Base-by-base conservation (phyloP, 2,113 vertebrate genomes). In the Onychostoma macrolepis region DNA sequence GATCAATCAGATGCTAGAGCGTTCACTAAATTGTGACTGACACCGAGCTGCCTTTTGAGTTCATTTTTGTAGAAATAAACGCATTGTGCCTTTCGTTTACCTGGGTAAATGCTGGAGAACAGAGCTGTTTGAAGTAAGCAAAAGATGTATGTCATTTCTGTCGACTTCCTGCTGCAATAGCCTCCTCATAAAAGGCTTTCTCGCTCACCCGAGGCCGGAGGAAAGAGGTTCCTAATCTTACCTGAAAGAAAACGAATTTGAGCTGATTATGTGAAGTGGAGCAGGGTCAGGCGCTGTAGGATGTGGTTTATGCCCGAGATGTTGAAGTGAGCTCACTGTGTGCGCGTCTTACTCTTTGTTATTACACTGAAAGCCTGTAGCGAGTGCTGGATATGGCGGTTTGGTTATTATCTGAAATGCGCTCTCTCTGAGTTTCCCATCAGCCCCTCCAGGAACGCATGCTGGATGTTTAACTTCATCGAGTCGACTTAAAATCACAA, bases 1-100 rank as follows among this genome's bases (percentile, higher is more conserved):
- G 94, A 96, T 96, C 94, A 89, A 80, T 91, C 87, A 85, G 86
- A 89, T 80, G 36, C 89, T 90, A 92, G 91, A 58, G 88, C 90
- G 83, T 91, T 88, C 87, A 90, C 82, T 90, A 90, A 93, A 94
- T 93, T 90, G 93, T 93, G 94, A 83, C 67, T 65, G 72, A 88
- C 75, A 82, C 72, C 38, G 24, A 30, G 48, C 24, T 33, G 41
- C 72, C 72, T 81, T 80, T 86, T 77, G 63, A 85, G 63, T 76
- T 88, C 36, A 33, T 85, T 85, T 87, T 72, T 30, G 58, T 65
- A 1, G 33, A 79, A 87, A 87, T 79, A 79, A 79, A 83, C 38
- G 28, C 11, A 69, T 50, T 84, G 83, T 89, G 80, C 56, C 28
- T 75, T 67, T 76, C 24, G 45, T 41, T 65, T 41, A 69, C 65